A percentile compares a stretch with the other conserved stretches of the same genome.
Evolutionary conservation across 2,888 invertebrate species (phyloP).

Genomic region (Zygogramma bicolorata): DNA sequence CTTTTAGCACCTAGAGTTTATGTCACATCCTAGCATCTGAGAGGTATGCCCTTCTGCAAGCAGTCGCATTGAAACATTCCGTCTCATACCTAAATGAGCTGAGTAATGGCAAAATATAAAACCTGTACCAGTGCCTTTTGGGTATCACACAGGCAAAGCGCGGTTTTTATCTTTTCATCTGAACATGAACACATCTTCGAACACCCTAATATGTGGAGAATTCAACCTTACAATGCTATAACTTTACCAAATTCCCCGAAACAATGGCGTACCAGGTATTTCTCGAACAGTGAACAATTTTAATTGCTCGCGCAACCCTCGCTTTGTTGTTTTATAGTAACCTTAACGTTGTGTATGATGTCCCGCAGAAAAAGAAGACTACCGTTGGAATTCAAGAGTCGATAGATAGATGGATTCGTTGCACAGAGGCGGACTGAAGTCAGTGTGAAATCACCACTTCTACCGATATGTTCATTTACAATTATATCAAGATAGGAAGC

Average conservation of each 20-base stretch:
- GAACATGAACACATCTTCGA: constrained; percentile 46
- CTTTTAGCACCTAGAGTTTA: no score
- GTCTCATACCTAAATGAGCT: constrained; percentile 36
- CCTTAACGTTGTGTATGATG: constrained; percentile 34
- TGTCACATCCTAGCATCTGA: constrained; percentile 9
- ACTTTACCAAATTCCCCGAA: constrained; percentile 48
- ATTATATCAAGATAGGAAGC: no score
- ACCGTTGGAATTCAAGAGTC: constrained; percentile 49
- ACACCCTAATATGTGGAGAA: constrained; percentile 50
- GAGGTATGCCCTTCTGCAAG: constrained; percentile 12
- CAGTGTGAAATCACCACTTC: no score
- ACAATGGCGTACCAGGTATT: constrained; percentile 49
- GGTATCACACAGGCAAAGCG: constrained; percentile 41
- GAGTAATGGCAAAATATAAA: constrained; percentile 36
- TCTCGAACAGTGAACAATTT: constrained; percentile 50
- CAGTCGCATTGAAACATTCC: constrained; percentile 31
- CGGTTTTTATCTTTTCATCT: constrained; percentile 45
- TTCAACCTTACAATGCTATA: constrained; percentile 43
- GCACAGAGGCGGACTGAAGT: background rate
- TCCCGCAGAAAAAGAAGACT: constrained; percentile 44
- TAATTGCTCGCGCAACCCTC: constrained; percentile 46
- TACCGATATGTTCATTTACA: no score
- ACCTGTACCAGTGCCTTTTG: constrained; percentile 40
- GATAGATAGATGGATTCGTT: constrained; percentile 41
- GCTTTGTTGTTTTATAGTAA: constrained; percentile 33